phyloP scores from a whole-genome alignment of 1,140 invertebrate genomes.

The Ceratosolen fusciceps region DNA sequence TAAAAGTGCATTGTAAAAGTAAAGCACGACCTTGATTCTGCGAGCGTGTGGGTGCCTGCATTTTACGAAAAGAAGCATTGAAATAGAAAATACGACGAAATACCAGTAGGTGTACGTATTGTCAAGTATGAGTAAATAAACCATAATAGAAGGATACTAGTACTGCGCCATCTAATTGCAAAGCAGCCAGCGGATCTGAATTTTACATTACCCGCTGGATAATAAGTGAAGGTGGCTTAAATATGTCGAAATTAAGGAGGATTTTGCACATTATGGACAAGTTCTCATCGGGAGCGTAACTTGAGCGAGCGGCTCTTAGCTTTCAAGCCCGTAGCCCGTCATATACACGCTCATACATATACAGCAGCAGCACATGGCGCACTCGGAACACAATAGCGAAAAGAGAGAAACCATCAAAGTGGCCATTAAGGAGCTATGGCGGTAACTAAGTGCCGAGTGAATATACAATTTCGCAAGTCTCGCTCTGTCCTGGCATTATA shows the following conservation, averaged over 20 bases:
- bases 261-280: not conserved
- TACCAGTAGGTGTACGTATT: too few relatives aligned
- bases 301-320: slow-evolving; percentile 21
- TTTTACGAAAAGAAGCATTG: too few relatives aligned
- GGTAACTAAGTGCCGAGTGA: not conserved
- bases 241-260: slow-evolving; percentile 7
- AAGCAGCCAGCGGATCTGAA: not conserved
- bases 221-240: not conserved
- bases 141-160: too few relatives aligned
- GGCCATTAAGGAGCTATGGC: not conserved
- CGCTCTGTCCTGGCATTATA: too few relatives aligned
- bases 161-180: too few relatives aligned
- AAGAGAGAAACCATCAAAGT: not conserved
- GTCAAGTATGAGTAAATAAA: too few relatives aligned
- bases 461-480: not conserved
- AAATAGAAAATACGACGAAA: too few relatives aligned
- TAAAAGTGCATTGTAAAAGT: too few relatives aligned
- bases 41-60: too few relatives aligned
- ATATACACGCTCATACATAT: not conserved
- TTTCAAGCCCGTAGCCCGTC: not conserved
- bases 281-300: not conserved
- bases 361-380: not conserved
- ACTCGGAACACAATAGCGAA: not conserved
- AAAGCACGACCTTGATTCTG: too few relatives aligned
- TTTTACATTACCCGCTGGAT: not conserved